Evolutionary conservation across 2,888 invertebrate genomes (phyloP), one percentile per base, ranked within the genome.

Genomic region (Cantharis rufa): DNA sequence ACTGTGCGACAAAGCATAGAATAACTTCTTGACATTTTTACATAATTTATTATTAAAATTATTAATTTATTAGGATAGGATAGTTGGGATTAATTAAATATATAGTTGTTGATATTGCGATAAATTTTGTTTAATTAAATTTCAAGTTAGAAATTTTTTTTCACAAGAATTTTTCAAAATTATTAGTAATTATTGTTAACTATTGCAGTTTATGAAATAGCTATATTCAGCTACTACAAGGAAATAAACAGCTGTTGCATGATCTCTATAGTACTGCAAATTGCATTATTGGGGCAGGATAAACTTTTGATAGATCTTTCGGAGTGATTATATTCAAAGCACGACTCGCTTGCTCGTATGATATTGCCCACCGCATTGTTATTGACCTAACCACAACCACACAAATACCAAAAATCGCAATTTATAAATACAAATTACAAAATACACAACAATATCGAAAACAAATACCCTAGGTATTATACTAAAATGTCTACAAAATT

Each of bases 241-340:
- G n/a, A 48, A n/a, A n/a, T 48, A n/a, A n/a, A 48, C n/a, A 48
- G 48, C n/a, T n/a, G 48, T 48, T 48, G 16, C 16, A n/a, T 24
- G 21, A 21, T 66, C n/a, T n/a, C 21, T 21, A 21, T 80, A 78
- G 80, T 79, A 79, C 81, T 82, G 77, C 81, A 84, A 84, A 84
- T 84, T 84, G 82, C 84, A 82, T 84, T 84, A 84, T 84, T 83
- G 83, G 82, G 78, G 82, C 76, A 61, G 83, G 83, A 84, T 84
- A 83, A 84, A 84, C 82, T 84, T 84, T 83, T 84, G 85, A 84
- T 84, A 84, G 84, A 85, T 84, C 83, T 82, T 81, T 80, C 81
- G 80, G 69, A 66, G 79, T 80, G 79, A 78, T 79, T 79, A 80
- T 81, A 84, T 84, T 84, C 84, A 61, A 80, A 82, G 84, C 84